Base-by-base conservation (phyloP, 2,888 invertebrate genomes). In the Lordiphosa fenestrarum region DNA sequence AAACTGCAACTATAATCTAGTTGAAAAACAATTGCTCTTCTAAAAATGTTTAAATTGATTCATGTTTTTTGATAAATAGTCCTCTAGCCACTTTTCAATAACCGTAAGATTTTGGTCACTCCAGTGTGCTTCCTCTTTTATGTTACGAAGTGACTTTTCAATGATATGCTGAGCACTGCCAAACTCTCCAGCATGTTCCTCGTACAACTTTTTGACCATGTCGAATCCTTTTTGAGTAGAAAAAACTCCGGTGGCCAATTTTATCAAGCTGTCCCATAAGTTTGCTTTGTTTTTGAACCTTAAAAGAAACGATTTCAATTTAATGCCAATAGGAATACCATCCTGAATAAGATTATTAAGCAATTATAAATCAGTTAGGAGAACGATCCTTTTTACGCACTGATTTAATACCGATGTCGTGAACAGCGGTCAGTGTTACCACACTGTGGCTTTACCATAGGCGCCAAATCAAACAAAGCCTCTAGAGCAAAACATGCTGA, bases 61-160 rank as follows among this genome's bases (percentile, higher is more conserved):
- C n/a, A n/a, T 41, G 25, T 47, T 46, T 1, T 38, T 33, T 0
- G 39, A 47, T 21, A 78, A 51, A 86, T 92, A 92, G 9, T 90
- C 81, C 59, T 93, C 92, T 2, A 95, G 88, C 95, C 95, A 95
- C 7, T 91, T 89, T 62, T 94, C 93, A 38, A 95, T 94, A 0
- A 93, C 92, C 0, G 95, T 95, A 4, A 95, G 87, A 84, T 95
- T 95, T 51, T 93, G 93, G 50, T 93, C 92, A 35, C 94, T 94
- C 95, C 95, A 95, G 76, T 93, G 92, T 0, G 93, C 93, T 83
- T 95, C 94, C 74, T 94, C 94, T 70, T 93, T 91, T 40, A 95
- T 94, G 65, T 93, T 94, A 72, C 92, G 92, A 77, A 95, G 88
- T 0, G 94, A 93, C 69, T 93, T 93, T 77, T 93, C 93, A 10